These are phyloP conservation scores for Semicossyphus pulcher DNA, from an alignment of 2,113 vertebrate genomes.

Conservation along the genomic window DNA sequence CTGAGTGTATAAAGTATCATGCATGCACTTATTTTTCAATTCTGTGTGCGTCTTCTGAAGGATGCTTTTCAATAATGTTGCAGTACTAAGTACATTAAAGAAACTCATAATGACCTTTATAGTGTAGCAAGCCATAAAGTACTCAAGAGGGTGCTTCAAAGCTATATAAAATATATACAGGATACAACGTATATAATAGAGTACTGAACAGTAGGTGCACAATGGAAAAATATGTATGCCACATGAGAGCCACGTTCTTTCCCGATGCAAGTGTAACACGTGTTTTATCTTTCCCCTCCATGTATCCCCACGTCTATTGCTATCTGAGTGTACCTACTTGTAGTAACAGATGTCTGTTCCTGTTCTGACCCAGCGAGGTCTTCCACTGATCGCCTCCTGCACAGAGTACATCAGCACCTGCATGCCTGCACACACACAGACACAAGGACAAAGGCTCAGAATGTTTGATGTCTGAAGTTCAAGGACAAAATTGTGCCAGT, in stretches of 20 bases:
- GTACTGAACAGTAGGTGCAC: too few species aligned
- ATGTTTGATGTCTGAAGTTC: not conserved
- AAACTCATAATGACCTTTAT: conserved; percentile 5
- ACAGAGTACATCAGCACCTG: conserved; percentile 98
- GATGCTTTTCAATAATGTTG: not conserved
- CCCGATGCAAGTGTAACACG: not conserved
- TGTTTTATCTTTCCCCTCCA: not conserved
- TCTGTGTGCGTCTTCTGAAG: not conserved
- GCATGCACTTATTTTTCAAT: not conserved
- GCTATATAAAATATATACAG: not conserved
- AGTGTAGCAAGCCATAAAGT: conserved; percentile 10
- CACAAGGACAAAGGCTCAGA: not conserved
- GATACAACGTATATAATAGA: not conserved
- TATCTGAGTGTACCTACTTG: conserved; percentile 87
- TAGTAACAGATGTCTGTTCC: conserved; percentile 98
- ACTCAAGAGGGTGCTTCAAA: not conserved
- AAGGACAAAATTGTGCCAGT: not conserved
- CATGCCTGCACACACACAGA: conserved; percentile 87
- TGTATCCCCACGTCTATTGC: not conserved
- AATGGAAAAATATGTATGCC: not conserved
- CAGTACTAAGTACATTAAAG: not conserved
- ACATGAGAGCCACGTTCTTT: not conserved
- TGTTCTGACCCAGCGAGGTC: conserved; percentile 91
- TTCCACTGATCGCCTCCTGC: conserved; percentile 92
- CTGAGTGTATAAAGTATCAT: too few species aligned